Evolutionary conservation across 2,888 invertebrate species (phyloP).

Genomic region (Crematogaster levior): DNA sequence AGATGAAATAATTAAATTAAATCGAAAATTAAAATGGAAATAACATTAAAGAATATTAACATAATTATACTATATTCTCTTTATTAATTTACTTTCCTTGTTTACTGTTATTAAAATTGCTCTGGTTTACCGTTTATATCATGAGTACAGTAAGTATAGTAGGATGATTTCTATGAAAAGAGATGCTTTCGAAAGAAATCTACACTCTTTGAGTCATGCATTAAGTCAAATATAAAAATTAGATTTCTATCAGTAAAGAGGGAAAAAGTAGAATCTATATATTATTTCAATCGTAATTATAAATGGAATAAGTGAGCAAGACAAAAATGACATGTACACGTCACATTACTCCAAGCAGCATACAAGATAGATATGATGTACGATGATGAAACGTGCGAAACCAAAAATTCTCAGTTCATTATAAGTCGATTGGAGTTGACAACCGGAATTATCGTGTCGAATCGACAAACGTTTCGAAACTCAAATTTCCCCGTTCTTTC

Average conservation of each 20-base stretch:
- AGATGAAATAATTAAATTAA: not conserved
- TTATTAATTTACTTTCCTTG: not conserved
- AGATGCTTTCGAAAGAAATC: not conserved
- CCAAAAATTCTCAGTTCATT: not conserved
- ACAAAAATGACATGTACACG: conserved; percentile 19
- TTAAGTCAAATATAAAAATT: not conserved
- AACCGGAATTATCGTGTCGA: not conserved
- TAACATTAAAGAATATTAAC: not conserved
- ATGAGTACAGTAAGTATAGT: too few relatives aligned
- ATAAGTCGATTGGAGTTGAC: not conserved
- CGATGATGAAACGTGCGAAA: not conserved
- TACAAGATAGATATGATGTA: not conserved
- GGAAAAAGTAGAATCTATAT: not conserved
- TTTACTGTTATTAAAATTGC: not conserved
- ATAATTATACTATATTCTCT: not conserved
- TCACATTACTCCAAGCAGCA: conserved; percentile 25
- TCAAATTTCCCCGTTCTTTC: not conserved
- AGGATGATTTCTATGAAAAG: not conserved
- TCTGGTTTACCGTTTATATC: not conserved
- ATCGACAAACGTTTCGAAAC: not conserved
- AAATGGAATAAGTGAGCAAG: not conserved
- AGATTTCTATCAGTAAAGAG: not conserved
- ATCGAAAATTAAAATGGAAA: not conserved
- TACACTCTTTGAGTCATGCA: not conserved
- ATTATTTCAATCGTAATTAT: not conserved